Base-by-base conservation (phyloP, 2,797 vertebrate genomes). In the Coranthus polyacanthus region DNA sequence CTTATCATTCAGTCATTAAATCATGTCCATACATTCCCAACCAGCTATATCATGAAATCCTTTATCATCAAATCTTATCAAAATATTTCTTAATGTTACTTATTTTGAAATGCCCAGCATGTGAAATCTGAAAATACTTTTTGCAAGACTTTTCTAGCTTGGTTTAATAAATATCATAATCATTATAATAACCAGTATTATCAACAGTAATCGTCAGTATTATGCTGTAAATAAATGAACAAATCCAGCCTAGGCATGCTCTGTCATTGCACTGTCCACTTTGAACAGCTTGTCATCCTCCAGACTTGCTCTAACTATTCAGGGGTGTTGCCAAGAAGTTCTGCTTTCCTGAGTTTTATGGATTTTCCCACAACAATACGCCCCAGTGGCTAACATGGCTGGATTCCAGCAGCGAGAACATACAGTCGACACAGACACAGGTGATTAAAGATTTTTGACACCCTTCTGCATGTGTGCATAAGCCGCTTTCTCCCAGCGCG, bases 401-500 rank as follows among this genome's bases (percentile, higher is more conserved):
- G 49, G 13, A 45, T 42, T 58, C 46, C 53, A 68, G 46, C 46
- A 62, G 49, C 68, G 32, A 26, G 37, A 74, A 63, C 22, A 22
- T 53, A 61, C 60, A n/a, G 44, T 68, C 51, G 52, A 81, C 66
- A 75, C 72, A 75, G 57, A 75, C 64, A 54, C 67, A 68, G 72
- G 74, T 72, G 82, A 82, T 84, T 85, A 77, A 36, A 66, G 61
- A 79, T 82, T 79, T 85, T 89, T 75, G 76, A 84, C 78, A 73
- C 69, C 68, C 85, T 78, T 78, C 34, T 79, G 66, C 60, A 80
- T 70, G 45, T 66, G 26, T 29, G 26, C 8, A 57, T 89, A 92
- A 93, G 86, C 85, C 5, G 76, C 86, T 92, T 93, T 89, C 87
- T 91, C 83, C 73, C 52, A 66, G 2, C 82, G 71, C 78, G 72